Conservation (phyloP, 2,797 vertebrate species). For the Myripristis murdjan region DNA sequence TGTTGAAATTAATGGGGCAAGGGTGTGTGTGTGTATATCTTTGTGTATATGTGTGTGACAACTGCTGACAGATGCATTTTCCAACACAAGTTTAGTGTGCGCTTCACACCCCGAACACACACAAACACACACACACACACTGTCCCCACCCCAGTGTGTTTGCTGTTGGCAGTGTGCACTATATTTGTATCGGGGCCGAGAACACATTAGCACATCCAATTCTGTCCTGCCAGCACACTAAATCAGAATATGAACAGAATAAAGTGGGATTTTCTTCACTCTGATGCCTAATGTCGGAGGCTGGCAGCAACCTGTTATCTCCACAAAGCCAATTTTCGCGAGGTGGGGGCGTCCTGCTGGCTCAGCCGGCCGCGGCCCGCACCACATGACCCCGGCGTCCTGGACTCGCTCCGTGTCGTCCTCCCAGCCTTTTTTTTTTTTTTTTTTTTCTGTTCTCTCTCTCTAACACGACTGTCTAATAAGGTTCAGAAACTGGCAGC, state of each 20-base stretch:
- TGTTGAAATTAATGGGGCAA: not conserved
- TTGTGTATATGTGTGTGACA: not conserved
- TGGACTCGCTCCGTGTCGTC: too few relatives aligned
- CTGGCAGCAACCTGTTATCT: constrained; percentile 10
- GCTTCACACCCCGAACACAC: constrained; percentile 43
- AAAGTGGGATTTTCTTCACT: constrained; percentile 24
- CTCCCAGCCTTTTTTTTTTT: too few relatives aligned
- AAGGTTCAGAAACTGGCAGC: too few relatives aligned
- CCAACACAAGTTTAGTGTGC: constrained; percentile 42
- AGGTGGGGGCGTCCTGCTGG: too few relatives aligned
- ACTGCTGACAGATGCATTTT: constrained; percentile 21
- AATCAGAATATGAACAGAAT: constrained; percentile 32
- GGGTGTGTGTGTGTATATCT: not conserved
- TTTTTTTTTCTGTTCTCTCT: too few relatives aligned
- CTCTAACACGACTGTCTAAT: too few relatives aligned
- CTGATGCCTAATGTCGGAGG: constrained; percentile 13
- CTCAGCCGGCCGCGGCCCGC: too few relatives aligned
- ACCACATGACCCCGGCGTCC: too few relatives aligned
- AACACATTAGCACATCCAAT: constrained; percentile 35
- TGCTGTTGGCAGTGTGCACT: constrained; percentile 15
- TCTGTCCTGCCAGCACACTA: constrained; percentile 26
- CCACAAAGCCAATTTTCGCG: constrained; percentile 11
- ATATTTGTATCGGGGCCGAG: constrained; percentile 44
- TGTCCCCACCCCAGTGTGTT: constrained; percentile 7
- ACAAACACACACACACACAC: constrained; percentile 15